Conservation (phyloP, 2,888 invertebrate species). For the Apeira syringaria region DNA sequence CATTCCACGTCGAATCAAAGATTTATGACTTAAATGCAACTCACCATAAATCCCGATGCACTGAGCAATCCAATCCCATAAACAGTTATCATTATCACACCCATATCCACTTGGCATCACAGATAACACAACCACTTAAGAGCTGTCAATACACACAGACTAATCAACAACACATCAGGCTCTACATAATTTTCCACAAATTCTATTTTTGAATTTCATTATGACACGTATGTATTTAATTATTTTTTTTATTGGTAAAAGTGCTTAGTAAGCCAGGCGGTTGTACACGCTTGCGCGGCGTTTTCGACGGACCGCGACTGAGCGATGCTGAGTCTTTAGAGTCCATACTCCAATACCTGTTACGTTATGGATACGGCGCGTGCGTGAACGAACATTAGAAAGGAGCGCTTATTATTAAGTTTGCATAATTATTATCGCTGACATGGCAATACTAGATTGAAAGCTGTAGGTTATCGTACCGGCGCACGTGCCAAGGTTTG, state of each 20-base stretch:
- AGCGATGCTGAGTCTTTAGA: conserved; percentile 45
- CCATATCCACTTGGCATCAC: conserved; percentile 72
- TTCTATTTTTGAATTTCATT: conserved; percentile 24
- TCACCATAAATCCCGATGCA: conserved; percentile 66
- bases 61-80: conserved; percentile 73
- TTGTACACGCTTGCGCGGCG: conserved; percentile 59
- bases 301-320: conserved; percentile 63
- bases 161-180: conserved; percentile 12
- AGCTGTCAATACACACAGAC: conserved; percentile 30
- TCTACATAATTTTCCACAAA: conserved; percentile 6
- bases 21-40: conserved; percentile 25
- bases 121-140: conserved; percentile 68
- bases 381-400: conserved; percentile 42
- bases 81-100: conserved; percentile 73
- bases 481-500: conserved; percentile 8
- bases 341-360: conserved; percentile 54
- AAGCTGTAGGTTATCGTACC: conserved; percentile 10
- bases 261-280: conserved; percentile 40
- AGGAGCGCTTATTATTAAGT: conserved; percentile 43
- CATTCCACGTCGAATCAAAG: neutral
- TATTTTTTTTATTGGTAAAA: conserved; percentile 34
- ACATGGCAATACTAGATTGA: conserved; percentile 19
- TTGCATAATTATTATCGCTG: conserved; percentile 43
- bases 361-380: conserved; percentile 55
- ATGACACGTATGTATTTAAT: conserved; percentile 44